Evolutionary conservation across 2,797 vertebrate species (phyloP).

Genomic region (Enteromius treurensis): DNA sequence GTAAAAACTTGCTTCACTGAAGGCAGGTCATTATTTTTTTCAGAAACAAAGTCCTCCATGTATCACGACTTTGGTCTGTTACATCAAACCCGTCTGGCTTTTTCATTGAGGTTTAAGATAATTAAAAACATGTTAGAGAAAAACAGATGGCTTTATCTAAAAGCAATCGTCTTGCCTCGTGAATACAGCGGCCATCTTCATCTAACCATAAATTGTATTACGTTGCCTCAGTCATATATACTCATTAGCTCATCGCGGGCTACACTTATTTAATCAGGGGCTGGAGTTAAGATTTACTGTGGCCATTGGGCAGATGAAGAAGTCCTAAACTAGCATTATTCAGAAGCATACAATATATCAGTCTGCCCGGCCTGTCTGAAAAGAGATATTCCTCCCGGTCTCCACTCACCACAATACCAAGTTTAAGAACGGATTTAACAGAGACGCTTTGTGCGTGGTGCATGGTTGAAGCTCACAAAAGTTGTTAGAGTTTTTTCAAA

Average conservation of each 20-base stretch:
- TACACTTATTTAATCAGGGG: conserved; percentile 76
- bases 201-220: conserved; percentile 71
- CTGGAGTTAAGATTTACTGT: conserved; percentile 74
- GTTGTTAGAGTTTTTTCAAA: not conserved
- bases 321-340: conserved; percentile 57
- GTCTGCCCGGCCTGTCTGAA: conserved; percentile 33
- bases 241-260: conserved; percentile 73
- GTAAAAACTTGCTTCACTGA: conserved; percentile 2
- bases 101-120: conserved; percentile 42
- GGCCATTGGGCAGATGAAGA: conserved; percentile 71
- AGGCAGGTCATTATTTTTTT: conserved; percentile 8
- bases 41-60: not conserved
- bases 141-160: conserved; percentile 58
- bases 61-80: conserved; percentile 4
- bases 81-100: conserved; percentile 22
- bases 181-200: conserved; percentile 55
- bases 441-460: not conserved
- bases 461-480: conserved; percentile 10
- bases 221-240: conserved; percentile 70
- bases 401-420: conserved; percentile 30
- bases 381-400: conserved; percentile 32
- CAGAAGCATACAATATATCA: conserved; percentile 53
- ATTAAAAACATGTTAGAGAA: conserved; percentile 53
- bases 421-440: conserved; percentile 4
- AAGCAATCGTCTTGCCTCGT: conserved; percentile 50